Evolutionary conservation across 1,140 invertebrate species (phyloP).

Genomic region (Saccostrea cuccullata): DNA sequence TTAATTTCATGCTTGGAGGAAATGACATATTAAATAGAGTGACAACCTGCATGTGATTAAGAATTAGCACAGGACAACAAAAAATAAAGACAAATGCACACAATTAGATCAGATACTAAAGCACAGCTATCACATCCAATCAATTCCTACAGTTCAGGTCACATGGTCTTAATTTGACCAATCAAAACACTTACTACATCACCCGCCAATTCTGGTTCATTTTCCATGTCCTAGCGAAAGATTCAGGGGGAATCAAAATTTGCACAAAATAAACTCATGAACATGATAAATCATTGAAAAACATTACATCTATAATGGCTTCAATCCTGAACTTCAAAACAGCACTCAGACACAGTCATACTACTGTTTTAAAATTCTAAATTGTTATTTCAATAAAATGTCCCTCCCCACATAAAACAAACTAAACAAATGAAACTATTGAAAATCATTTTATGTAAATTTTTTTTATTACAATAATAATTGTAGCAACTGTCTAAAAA

Average conservation of each 20-base stretch:
- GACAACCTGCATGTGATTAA: not conserved
- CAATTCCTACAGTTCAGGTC: constrained; percentile 19
- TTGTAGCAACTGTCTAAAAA: too few relatives aligned
- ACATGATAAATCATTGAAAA: not conserved
- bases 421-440: too few relatives aligned
- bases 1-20: not conserved
- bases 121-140: constrained; percentile 27
- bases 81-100: constrained; percentile 26
- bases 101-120: constrained; percentile 8
- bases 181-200: constrained; percentile 45
- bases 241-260: constrained; percentile 7
- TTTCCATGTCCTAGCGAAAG: constrained; percentile 43
- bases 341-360: too few relatives aligned
- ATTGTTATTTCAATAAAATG: too few relatives aligned
- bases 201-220: constrained; percentile 43
- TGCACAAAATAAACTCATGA: not conserved
- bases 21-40: not conserved
- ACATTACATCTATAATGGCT: too few relatives aligned
- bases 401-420: too few relatives aligned
- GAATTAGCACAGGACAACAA: constrained; percentile 21
- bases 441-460: too few relatives aligned
- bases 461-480: too few relatives aligned
- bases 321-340: too few relatives aligned
- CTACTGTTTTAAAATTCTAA: too few relatives aligned
- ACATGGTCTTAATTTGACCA: constrained; percentile 17